These are phyloP conservation scores for Heliconius sara DNA, from an alignment of 2,888 invertebrate species.

Conservation along the genomic window DNA sequence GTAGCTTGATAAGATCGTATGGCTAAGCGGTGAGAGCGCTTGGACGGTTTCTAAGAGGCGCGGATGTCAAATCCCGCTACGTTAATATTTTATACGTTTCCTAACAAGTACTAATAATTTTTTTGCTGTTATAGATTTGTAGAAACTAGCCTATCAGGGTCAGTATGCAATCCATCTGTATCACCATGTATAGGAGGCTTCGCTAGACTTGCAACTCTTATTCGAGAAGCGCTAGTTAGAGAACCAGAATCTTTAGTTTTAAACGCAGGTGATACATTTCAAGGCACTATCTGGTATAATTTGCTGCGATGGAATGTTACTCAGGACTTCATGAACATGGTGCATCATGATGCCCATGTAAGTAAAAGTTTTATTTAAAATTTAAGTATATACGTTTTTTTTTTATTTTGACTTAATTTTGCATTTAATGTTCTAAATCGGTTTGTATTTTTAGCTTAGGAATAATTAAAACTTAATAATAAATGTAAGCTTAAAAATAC, in stretches of 20 bases:
- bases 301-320: slow-evolving; percentile 90
- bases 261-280: slow-evolving; percentile 88
- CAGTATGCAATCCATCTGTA: slow-evolving; percentile 76
- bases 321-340: slow-evolving; percentile 89
- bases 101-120: no score
- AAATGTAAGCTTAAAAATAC: no score
- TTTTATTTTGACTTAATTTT: not conserved
- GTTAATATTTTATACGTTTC: no score
- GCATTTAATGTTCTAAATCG: no score
- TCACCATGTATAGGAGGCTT: slow-evolving; percentile 88
- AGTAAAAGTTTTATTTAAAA: slow-evolving; percentile 53
- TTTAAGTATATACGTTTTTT: not conserved
- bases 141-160: slow-evolving; percentile 60
- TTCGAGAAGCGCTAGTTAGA: slow-evolving; percentile 67
- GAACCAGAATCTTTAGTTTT: slow-evolving; percentile 87
- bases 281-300: slow-evolving; percentile 91
- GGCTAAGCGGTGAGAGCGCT: no score
- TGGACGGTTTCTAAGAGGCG: no score
- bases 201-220: slow-evolving; percentile 85
- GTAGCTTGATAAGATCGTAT: no score
- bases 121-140: no score
- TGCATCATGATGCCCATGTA: slow-evolving; percentile 91
- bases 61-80: no score
- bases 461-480: no score
- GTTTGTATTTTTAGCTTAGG: no score